Evolutionary conservation across 1,140 invertebrate species (phyloP), one percentile per base, ranked within the genome.

Genomic region (Arctopsyche grandis): DNA sequence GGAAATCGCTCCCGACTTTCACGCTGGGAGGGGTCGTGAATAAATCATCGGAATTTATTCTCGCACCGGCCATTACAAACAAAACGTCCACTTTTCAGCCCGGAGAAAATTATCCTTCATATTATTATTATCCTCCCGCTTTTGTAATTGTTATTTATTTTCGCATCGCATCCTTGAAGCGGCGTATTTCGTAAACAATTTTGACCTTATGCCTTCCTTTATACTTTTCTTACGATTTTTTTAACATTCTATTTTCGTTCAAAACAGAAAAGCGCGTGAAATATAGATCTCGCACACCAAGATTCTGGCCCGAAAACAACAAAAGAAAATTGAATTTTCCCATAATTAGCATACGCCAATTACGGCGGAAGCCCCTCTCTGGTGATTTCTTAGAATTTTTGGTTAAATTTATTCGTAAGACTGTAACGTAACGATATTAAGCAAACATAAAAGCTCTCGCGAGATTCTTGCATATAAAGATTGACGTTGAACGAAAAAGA

Each of bases 31-130:
- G 48, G 48, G 10, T 16, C 48, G 48, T 1, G 48, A 52, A 52
- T 52, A 52, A 52, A 52, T 52, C 48, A 52, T 52, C 10, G 48
- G 10, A 52, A 52, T 52, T 52, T 52, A 52, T 52, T 52, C 48
- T 38, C 29, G 29, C 29, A 38, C 29, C 29, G 29, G 48, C 48
- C 48, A 52, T 52, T 52, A 52, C 48, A 52, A 52, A 12, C 10
- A 52, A 52, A 52, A 16, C 48, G 48, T 52, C 12, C 48, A 52
- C 48, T 52, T 52, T 52, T 52, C 48, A 52, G 3, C 48, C 16
- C 29, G 7, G 48, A 12, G 1, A 52, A 14, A 14, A 52, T 52
- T 52, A 52, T 52, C 48, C 10, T 52, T 16, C 48, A 52, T 16
- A 16, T 14, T 52, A 52, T 14, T 52, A 52, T 52, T 52, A 52